Conservation (phyloP, 2,113 vertebrate genomes). For the Brachyistius frenatus region DNA sequence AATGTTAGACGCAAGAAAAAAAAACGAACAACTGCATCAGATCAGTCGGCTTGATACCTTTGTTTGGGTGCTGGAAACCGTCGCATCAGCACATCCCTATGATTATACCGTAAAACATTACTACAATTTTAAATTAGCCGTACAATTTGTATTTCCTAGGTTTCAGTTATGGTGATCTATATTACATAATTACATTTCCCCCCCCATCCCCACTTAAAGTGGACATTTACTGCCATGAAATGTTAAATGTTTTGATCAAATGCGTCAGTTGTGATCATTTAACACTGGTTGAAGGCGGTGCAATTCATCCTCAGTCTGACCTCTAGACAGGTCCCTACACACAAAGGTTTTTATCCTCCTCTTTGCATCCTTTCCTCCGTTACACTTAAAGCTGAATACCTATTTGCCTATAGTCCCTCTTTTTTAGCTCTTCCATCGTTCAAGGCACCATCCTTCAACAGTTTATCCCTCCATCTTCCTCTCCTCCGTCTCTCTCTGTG, state of each 20-base stretch:
- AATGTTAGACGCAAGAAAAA: too few species aligned
- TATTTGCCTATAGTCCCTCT: neutral
- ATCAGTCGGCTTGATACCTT: neutral
- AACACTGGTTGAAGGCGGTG: neutral
- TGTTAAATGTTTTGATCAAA: neutral
- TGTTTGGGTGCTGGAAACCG: neutral
- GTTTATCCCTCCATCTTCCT: constrained; percentile 72
- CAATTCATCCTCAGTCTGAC: constrained; percentile 46
- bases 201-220: neutral
- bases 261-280: too few species aligned
- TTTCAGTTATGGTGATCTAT: neutral
- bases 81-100: too few species aligned
- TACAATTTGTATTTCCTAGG: too few species aligned
- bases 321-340: neutral
- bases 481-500: constrained; percentile 66
- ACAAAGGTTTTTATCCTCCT: constrained; percentile 28
- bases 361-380: constrained; percentile 12
- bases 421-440: constrained; percentile 37
- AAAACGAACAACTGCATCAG: neutral
- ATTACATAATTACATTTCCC: neutral
- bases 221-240: neutral
- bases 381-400: constrained; percentile 41
- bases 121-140: too few species aligned
- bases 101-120: neutral
- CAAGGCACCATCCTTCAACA: constrained; percentile 68